A percentile compares a stretch with the other conserved stretches of the same genome.
Conservation (phyloP, 2,113 vertebrate species). For the Podarcis cretensis region DNA sequence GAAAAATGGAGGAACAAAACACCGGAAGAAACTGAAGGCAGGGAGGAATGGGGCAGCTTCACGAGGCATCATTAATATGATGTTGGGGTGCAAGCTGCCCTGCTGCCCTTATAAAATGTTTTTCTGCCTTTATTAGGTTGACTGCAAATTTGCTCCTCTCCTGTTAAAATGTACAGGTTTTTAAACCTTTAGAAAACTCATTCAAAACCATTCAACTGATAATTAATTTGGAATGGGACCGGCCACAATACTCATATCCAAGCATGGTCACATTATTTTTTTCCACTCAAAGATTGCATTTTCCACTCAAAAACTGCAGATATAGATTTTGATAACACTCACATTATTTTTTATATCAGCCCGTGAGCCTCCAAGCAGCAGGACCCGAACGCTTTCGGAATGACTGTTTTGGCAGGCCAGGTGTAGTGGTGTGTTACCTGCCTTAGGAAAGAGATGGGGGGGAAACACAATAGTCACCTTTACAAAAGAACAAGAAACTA, state of each 20-base stretch:
- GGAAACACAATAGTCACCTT: conserved; percentile 40
- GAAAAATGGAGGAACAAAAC: no score
- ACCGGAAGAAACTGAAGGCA: no score
- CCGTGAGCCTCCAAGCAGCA: conserved; percentile 91
- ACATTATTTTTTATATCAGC: conserved; percentile 93
- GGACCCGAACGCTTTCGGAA: conserved; percentile 87
- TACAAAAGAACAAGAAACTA: conserved; percentile 36
- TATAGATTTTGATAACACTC: conserved; percentile 62
- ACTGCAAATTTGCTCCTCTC: no score
- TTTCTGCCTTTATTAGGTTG: background rate
- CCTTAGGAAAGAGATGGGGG: conserved; percentile 78
- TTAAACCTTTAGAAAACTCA: background rate
- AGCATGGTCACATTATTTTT: background rate
- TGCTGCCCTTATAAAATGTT: no score
- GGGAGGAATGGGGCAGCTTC: no score
- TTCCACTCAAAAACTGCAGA: fast-evolving
- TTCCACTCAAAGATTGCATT: background rate
- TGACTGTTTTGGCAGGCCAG: conserved; percentile 97
- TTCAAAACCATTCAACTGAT: background rate
- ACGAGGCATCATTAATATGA: no score
- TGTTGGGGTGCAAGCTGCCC: no score
- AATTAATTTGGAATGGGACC: background rate
- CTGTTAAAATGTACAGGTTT: background rate
- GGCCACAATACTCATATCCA: background rate
- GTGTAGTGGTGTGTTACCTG: conserved; percentile 93